Percentiles rank a stretch among this genome's conserved stretches.
phyloP scores from a whole-genome alignment of 2,113 vertebrate genomes.

The Himantopus leucocephalus region DNA sequence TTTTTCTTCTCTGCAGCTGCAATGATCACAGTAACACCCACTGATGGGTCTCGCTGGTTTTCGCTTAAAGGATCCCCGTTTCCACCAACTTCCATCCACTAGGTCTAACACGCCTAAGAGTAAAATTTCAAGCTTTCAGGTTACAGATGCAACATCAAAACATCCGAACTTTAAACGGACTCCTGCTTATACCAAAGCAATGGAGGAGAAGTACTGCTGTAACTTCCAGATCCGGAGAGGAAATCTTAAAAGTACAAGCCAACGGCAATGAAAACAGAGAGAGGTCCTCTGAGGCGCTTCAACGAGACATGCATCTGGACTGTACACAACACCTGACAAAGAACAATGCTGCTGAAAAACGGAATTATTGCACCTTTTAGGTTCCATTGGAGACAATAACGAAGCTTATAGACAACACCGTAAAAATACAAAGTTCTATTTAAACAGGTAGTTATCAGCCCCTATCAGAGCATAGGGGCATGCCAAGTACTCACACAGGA shows the following conservation, averaged over 20 bases:
- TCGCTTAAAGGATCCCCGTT: neutral
- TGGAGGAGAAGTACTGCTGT: neutral
- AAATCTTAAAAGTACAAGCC: neutral
- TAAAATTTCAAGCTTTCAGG: neutral
- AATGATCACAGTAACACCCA: neutral
- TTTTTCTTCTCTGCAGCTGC: neutral
- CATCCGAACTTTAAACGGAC: neutral
- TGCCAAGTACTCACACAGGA: neutral
- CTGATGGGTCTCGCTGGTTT: neutral
- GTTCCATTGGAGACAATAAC: neutral
- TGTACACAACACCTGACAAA: neutral
- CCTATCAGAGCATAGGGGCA: neutral
- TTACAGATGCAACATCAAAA: neutral
- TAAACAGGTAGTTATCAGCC: neutral
- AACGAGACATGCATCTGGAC: neutral
- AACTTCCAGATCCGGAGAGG: neutral
- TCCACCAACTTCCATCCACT: neutral
- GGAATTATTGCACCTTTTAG: neutral
- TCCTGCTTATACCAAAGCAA: neutral
- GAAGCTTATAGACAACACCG: neutral
- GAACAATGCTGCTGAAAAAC: neutral
- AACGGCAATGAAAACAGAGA: neutral
- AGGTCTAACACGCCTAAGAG: neutral
- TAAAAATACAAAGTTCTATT: neutral
- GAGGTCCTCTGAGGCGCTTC: neutral